Conservation (phyloP, 2,113 vertebrate species). For the Athene noctua region DNA sequence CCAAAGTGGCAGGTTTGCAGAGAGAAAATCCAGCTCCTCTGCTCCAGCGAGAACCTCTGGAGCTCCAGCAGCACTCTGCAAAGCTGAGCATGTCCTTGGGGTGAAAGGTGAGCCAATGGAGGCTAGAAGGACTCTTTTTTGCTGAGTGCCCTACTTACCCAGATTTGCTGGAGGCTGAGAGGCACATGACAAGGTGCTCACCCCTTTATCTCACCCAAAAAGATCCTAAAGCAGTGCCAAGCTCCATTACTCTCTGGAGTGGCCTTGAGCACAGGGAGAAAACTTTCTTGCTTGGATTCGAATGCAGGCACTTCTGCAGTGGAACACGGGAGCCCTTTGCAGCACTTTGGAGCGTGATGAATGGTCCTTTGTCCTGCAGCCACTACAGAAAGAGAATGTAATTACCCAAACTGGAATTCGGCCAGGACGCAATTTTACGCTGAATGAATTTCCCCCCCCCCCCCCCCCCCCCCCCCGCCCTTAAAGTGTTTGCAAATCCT, state of each 20-base stretch:
- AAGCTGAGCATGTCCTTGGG: neutral
- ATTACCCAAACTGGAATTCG: slow-evolving; percentile 60
- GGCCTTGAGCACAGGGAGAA: neutral
- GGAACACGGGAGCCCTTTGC: slow-evolving; percentile 49
- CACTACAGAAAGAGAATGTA: slow-evolving; percentile 53
- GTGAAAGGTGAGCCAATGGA: neutral
- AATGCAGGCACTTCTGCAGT: neutral
- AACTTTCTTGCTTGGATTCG: slow-evolving; percentile 22
- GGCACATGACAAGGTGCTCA: neutral
- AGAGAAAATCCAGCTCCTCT: neutral
- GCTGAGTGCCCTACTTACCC: slow-evolving; percentile 15
- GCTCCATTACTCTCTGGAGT: neutral
- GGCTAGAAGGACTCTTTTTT: slow-evolving; percentile 4
- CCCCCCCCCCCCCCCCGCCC: fast-evolving
- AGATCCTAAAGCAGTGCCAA: slow-evolving; percentile 15
- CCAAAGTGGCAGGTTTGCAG: neutral
- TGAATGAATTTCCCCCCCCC: neutral
- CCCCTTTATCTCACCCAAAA: slow-evolving; percentile 29
- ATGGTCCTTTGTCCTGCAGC: slow-evolving; percentile 59
- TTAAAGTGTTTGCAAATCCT: slow-evolving; percentile 58
- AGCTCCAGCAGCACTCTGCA: neutral
- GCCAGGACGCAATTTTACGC: slow-evolving; percentile 55
- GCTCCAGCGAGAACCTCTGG: neutral
- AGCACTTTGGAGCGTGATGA: slow-evolving; percentile 57
- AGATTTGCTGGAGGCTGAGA: neutral